phyloP scores from a whole-genome alignment of 2,797 vertebrate genomes.

The Poecilia gillii region DNA sequence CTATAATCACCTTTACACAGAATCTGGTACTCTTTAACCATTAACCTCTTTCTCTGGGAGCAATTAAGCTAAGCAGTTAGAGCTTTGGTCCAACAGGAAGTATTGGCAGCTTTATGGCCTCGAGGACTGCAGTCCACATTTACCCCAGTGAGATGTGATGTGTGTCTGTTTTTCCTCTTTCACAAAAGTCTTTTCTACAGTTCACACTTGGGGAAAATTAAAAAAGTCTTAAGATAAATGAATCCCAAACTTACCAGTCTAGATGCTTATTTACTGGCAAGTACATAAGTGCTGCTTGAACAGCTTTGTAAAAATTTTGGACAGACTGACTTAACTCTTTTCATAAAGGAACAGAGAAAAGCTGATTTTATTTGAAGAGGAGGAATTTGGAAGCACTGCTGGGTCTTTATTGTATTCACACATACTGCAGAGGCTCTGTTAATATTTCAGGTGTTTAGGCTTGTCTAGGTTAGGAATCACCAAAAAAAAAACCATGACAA shows the following conservation, averaged over 20 bases:
- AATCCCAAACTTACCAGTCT: neutral
- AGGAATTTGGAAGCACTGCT: neutral
- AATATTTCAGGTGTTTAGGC: neutral
- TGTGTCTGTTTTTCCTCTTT: conserved; percentile 47
- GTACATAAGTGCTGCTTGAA: neutral
- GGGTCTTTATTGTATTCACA: neutral
- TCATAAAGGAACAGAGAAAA: neutral
- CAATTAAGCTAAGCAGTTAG: conserved; percentile 77
- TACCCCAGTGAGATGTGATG: conserved; percentile 49
- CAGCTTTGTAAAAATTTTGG: neutral
- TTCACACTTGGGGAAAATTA: conserved; percentile 14
- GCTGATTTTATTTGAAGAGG: neutral
- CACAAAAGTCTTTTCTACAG: conserved; percentile 45
- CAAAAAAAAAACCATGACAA: neutral
- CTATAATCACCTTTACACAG: conserved; percentile 61
- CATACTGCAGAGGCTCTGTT: neutral
- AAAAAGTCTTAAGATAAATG: neutral
- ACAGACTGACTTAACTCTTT: neutral
- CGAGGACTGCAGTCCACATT: conserved; percentile 70
- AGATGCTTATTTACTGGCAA: neutral
- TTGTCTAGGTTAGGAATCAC: neutral
- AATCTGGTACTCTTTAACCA: conserved; percentile 65
- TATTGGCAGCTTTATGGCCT: conserved; percentile 69
- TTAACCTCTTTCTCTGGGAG: conserved; percentile 77
- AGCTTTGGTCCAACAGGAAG: conserved; percentile 71